These are phyloP conservation scores for Coccyzus lansbergi DNA, from an alignment of 2,797 vertebrate species.

Conservation along the genomic window DNA sequence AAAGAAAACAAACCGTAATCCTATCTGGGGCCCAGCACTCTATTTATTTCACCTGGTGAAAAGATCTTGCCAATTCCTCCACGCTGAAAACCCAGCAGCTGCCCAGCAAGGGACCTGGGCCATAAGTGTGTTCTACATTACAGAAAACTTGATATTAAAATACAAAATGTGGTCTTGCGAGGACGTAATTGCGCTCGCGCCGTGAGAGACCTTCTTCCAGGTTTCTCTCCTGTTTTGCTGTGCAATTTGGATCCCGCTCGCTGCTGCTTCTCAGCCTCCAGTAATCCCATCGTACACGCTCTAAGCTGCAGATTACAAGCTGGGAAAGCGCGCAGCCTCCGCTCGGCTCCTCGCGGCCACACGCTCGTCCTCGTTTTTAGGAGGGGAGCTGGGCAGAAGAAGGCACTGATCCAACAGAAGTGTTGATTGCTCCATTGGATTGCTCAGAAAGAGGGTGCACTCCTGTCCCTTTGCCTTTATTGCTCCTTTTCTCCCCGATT, in stretches of 20 bases:
- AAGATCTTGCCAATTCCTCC: constrained; percentile 67
- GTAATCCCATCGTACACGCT: constrained; percentile 41
- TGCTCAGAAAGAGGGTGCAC: background rate
- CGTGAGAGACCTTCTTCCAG: background rate
- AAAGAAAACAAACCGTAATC: constrained; percentile 79
- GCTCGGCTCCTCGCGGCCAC: fast-evolving
- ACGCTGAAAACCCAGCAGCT: constrained; percentile 58
- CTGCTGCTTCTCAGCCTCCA: background rate
- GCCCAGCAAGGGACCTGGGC: constrained; percentile 61
- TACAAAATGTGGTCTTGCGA: background rate
- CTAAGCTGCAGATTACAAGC: constrained; percentile 45
- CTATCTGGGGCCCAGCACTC: constrained; percentile 71
- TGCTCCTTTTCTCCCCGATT: background rate
- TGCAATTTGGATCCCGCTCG: constrained; percentile 7
- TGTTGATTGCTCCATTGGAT: background rate
- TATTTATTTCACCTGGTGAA: constrained; percentile 77
- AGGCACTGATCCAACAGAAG: background rate
- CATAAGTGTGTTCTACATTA: constrained; percentile 71
- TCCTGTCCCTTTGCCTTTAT: background rate
- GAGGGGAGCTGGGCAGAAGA: background rate
- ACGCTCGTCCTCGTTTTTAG: background rate
- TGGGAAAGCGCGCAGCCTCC: background rate
- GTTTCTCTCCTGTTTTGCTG: background rate
- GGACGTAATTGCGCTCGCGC: background rate
- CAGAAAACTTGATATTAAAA: constrained; percentile 52